Conservation (phyloP, 2,888 invertebrate species). For the Alloscopus bannaensis region DNA sequence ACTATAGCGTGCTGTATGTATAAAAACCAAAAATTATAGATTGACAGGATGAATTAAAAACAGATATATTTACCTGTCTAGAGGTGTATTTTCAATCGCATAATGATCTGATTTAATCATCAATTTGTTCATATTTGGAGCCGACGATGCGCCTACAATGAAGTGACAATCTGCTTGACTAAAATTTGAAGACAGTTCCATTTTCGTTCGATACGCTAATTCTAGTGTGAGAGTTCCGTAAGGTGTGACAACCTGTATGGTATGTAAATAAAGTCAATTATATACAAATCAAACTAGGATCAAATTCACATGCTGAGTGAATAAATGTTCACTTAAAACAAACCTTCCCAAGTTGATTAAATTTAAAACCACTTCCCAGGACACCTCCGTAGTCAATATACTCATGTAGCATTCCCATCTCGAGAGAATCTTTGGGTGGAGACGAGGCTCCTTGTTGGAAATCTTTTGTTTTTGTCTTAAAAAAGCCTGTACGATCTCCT, state of each 20-base stretch:
- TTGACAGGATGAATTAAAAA: conserved; percentile 3
- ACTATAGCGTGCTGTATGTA: neutral
- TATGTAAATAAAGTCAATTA: neutral
- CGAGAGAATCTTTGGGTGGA: conserved; percentile 46
- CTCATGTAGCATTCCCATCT: conserved; percentile 49
- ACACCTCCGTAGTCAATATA: conserved; percentile 66
- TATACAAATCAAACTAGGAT: neutral
- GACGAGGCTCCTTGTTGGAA: conserved; percentile 48
- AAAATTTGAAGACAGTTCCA: conserved; percentile 89
- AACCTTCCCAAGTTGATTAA: conserved; percentile 86
- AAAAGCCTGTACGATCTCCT: conserved; percentile 58
- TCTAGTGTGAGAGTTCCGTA: conserved; percentile 89
- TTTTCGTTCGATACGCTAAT: conserved; percentile 91
- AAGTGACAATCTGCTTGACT: conserved; percentile 75
- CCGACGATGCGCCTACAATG: conserved; percentile 69
- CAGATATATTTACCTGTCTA: conserved; percentile 42
- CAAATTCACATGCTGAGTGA: conserved; percentile 3
- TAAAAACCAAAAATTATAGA: neutral
- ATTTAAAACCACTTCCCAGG: conserved; percentile 87
- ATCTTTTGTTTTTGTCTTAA: conserved; percentile 45
- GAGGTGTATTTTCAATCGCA: conserved; percentile 58
- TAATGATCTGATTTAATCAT: conserved; percentile 94
- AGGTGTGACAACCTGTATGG: conserved; percentile 82
- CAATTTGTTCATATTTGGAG: conserved; percentile 80
- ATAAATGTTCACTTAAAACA: neutral